A percentile compares a stretch with the other conserved stretches of the same genome.
phyloP scores from a whole-genome alignment of 2,888 invertebrate species.

The Drosophila sordidapex region DNA sequence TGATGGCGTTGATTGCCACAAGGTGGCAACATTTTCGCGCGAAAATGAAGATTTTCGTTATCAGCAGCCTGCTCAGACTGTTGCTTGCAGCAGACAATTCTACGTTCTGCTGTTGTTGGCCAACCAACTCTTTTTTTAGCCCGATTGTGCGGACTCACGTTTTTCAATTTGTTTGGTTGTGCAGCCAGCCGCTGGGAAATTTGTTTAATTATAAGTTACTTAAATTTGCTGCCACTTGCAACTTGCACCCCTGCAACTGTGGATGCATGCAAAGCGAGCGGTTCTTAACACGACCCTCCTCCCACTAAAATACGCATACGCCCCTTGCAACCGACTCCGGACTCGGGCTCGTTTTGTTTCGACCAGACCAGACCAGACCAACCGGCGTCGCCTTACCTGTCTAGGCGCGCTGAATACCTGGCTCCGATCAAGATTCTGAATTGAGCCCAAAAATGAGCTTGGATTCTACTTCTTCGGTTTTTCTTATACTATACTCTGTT shows the following conservation, averaged over 20 bases:
- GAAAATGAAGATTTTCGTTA: slow-evolving; percentile 78
- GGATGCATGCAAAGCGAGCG: slow-evolving; percentile 47
- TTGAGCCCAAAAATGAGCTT: slow-evolving; percentile 21
- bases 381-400: slow-evolving; percentile 43
- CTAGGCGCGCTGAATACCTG: slow-evolving; percentile 15
- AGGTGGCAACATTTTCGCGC: slow-evolving; percentile 79
- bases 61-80: slow-evolving; percentile 38
- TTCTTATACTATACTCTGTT: slow-evolving; percentile 3
- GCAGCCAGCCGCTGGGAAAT: slow-evolving; percentile 43
- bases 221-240: slow-evolving; percentile 20
- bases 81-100: slow-evolving; percentile 9
- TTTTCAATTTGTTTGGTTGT: slow-evolving; percentile 71
- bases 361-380: slow-evolving; percentile 13
- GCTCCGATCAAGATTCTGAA: slow-evolving; percentile 39
- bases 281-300: slow-evolving; percentile 47
- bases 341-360: slow-evolving; percentile 4
- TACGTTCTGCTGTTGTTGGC: not conserved
- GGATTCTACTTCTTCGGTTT: not conserved
- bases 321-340: slow-evolving; percentile 41
- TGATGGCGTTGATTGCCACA: slow-evolving; percentile 75
- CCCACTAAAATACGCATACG: slow-evolving; percentile 55
- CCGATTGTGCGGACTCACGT: slow-evolving; percentile 61
- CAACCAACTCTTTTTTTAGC: slow-evolving; percentile 15
- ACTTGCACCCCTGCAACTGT: not conserved
- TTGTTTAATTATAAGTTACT: slow-evolving; percentile 58